Base-by-base conservation (phyloP, 2,888 invertebrate genomes). In the Ophion ventricosus region DNA sequence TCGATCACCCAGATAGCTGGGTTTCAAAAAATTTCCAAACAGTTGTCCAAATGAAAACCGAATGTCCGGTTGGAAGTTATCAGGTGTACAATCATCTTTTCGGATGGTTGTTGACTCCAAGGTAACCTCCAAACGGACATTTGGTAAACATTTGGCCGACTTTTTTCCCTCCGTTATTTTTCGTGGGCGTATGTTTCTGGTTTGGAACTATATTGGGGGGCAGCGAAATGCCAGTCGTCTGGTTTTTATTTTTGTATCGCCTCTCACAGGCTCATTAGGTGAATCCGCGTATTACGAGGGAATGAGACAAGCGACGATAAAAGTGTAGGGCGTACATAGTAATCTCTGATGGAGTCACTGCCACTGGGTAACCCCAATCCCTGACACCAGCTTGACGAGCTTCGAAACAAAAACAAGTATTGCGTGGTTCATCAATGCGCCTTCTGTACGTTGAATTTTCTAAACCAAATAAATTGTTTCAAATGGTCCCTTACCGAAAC, bases 181-280 rank as follows among this genome's bases (percentile, higher is more conserved):
- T 59, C 64, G 70, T 81, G 81, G 81, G 81, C 77, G 81, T 84
- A 54, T 76, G 59, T 76, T 57, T 17, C 29, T 40, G 35, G 64
- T 1, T 26, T 40, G 49, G 43, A 78, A 78, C 10, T 56, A 23
- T 79, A 26, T 43, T 49, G 17, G 54, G 20, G 11, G 17, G 73
- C 49, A 5, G 54, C 70, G 73, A 76, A 73, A 80, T 43, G 66
- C 61, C 66, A 72, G 72, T 67, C 63, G 63, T 77, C 80, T 81
- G 80, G 76, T 69, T 84, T 77, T 80, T 77, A 29, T 49, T 43
- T 73, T 20, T 10, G 40, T 57, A 49, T 59, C n/a, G 49, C 11
- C 40, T n/a, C 57, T 29, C 35, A 1, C 35, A 26, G 59, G n/a
- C 26, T 57, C 43, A 25, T 59, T 54, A 1, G 10, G 29, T n/a